Base-by-base conservation (phyloP, 1,140 invertebrate genomes). In the Brachionus rotundiformis region DNA sequence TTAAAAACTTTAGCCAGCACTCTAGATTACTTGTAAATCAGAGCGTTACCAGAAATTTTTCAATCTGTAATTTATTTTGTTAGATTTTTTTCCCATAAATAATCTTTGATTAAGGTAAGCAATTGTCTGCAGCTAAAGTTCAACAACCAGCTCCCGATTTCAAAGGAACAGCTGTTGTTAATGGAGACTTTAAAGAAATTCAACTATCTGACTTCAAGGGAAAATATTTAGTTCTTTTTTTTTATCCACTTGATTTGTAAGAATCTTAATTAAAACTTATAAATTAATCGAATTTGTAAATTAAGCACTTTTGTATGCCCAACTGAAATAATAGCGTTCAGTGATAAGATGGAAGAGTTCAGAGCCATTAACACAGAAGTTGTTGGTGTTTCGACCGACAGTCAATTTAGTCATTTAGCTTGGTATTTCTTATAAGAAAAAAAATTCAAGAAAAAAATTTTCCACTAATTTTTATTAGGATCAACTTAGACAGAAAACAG, bases 201-300 rank as follows among this genome's bases (percentile, higher is more conserved):
- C 93, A 94, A 83, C 89, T 96, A 2, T 90, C 90, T 6, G 94
- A 98, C 85, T 98, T 93, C 89, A 92, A 92, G 86, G 95, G 95
- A 84, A 95, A 97, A 92, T 98, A 98, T 87, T 90, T 98, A 8
- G 93, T 98, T 1, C 88, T 98, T 0, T 97, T 98, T 90, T 98
- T 98, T 91, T 98, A 98, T 85, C 95, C 95, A 0, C 88, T 97
- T 65, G 95, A 98, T 86, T 98, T 98, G 76, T 79, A 63, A 59
- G 47, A 16, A 13, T 61, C 36, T 59, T 13, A 39, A 10, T 31
- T 44, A 73, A 7, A 68, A 33, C 16, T 33, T 44, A 73, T 25
- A 23, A n/a, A 59, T 59, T 31, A 23, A 25, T 29, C 3, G 29
- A 47, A 19, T 59, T 36, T 16, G 27, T 61, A 54, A 59, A 33